phyloP scores from a whole-genome alignment of 2,797 vertebrate genomes.

The Lepus oiostolus region DNA sequence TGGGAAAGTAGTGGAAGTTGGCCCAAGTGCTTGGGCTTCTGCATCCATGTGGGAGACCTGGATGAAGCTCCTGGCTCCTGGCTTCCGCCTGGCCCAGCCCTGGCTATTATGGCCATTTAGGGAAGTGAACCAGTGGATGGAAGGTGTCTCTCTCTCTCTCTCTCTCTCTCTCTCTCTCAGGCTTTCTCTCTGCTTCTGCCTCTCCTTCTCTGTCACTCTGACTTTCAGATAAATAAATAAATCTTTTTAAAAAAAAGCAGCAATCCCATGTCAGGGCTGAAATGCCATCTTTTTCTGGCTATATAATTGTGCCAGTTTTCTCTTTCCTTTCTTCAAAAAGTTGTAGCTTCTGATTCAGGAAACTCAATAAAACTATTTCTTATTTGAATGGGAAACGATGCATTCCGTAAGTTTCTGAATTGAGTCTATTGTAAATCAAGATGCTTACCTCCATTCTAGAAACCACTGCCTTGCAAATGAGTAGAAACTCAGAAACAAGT shows the following conservation, averaged over 20 bases:
- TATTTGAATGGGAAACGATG: conserved; percentile 11
- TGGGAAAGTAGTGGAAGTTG: too few species aligned
- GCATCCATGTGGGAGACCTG: too few species aligned
- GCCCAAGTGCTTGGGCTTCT: too few species aligned
- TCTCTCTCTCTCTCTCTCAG: too few species aligned
- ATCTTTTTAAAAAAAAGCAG: neutral
- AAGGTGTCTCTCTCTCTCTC: too few species aligned
- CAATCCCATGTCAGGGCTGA: neutral
- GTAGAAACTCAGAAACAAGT: conserved; percentile 28
- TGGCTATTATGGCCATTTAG: too few species aligned
- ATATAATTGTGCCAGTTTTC: conserved; percentile 34
- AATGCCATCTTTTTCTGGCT: neutral
- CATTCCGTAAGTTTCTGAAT: neutral
- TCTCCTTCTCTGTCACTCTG: too few species aligned
- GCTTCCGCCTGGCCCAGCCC: too few species aligned
- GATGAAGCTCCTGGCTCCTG: too few species aligned
- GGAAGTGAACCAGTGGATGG: too few species aligned
- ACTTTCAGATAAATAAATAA: too few species aligned
- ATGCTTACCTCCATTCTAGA: conserved; percentile 8
- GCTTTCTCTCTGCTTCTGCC: too few species aligned
- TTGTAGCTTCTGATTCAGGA: conserved; percentile 34
- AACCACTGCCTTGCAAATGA: conserved; percentile 31
- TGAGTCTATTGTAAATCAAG: neutral
- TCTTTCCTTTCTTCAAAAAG: neutral
- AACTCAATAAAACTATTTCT: conserved; percentile 47